Base-by-base conservation (phyloP, 37 sponge, comb jelly and placozoan species). In the Mnemiopsis leidyi region DNA sequence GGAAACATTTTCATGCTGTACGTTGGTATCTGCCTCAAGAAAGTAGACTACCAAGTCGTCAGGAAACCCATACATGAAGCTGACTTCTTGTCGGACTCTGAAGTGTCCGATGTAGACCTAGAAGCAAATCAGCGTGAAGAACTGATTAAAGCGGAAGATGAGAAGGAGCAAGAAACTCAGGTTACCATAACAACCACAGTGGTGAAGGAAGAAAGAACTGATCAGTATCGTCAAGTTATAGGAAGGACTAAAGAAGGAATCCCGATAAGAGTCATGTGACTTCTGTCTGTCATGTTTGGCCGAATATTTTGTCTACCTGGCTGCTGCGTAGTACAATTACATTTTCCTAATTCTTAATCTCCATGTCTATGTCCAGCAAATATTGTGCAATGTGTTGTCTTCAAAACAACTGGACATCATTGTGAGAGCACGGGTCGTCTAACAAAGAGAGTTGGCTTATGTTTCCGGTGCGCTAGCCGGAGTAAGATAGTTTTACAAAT, bases 161-260 rank as follows among this genome's bases (percentile, higher is more conserved):
- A 34, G 36, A 79, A 79, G 37, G 5, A 16, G 26, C n/a, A 73
- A 28, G 82, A 79, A 29, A 32, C 2, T 2, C 2, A 36, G 7
- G 37, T 13, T 16, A 79, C 33, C 0, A 33, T 36, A 16, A 33
- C 20, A 29, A 73, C 28, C 76, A 25, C 16, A 21, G 16, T 24
- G 5, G 76, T 7, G 76, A 23, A 35, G 7, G 36, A 36, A 36
- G 36, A 2, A 32, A 29, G 13, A 7, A 13, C 20, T 13, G 37
- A 79, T 79, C 36, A 29, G 36, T 3, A 28, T 21, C 29, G 2
- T 69, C 1, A 69, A 69, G 21, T 69, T 25, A 79, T 79, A 18
- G 82, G 82, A 79, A 30, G 37, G 82, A 79, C 82, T 36, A 79
- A 32, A 36, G 82, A 79, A 33, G 82, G 82, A 20, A 35, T 79